phyloP scores from a whole-genome alignment of 2,888 invertebrate species.

The Oxystoma pomonae region DNA sequence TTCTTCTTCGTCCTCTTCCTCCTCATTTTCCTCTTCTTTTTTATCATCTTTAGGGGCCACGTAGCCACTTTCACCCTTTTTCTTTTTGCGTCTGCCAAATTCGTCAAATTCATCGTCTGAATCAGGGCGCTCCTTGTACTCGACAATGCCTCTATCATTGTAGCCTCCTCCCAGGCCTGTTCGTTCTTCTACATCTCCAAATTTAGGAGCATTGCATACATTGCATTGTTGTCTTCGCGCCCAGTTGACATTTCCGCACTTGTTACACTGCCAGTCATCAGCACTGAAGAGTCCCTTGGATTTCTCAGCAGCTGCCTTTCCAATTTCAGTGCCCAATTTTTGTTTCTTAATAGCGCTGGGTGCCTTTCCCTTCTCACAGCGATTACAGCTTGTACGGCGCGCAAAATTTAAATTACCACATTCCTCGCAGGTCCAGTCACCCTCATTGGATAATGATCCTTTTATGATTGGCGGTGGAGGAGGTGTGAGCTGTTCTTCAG shows the following conservation, averaged over 20 bases:
- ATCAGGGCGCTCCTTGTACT: constrained; percentile 84
- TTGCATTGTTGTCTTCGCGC: constrained; percentile 94
- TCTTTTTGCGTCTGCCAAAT: constrained; percentile 46
- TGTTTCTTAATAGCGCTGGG: constrained; percentile 56
- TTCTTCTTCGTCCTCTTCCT: constrained; percentile 50
- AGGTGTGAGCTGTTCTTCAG: constrained; percentile 36
- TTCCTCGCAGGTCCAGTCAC: constrained; percentile 65
- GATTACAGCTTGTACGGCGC: constrained; percentile 83
- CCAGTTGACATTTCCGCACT: constrained; percentile 99
- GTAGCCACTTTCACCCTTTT: constrained; percentile 15
- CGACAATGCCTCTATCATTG: constrained; percentile 93
- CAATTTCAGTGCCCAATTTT: constrained; percentile 93
- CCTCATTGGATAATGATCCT: constrained; percentile 42
- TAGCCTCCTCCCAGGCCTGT: constrained; percentile 85
- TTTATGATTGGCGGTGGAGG: constrained; percentile 40
- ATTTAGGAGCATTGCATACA: constrained; percentile 98
- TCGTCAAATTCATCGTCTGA: constrained; percentile 94
- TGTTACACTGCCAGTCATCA: constrained; percentile 99
- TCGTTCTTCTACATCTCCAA: constrained; percentile 84
- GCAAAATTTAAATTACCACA: constrained; percentile 97
- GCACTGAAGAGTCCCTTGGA: constrained; percentile 94
- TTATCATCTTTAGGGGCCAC: constrained; percentile 7
- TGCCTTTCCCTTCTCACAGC: constrained; percentile 68
- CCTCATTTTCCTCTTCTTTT: constrained; percentile 30
- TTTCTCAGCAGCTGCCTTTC: constrained; percentile 97